Evolutionary conservation across 2,888 invertebrate species (phyloP).

Genomic region (Encarsia formosa): DNA sequence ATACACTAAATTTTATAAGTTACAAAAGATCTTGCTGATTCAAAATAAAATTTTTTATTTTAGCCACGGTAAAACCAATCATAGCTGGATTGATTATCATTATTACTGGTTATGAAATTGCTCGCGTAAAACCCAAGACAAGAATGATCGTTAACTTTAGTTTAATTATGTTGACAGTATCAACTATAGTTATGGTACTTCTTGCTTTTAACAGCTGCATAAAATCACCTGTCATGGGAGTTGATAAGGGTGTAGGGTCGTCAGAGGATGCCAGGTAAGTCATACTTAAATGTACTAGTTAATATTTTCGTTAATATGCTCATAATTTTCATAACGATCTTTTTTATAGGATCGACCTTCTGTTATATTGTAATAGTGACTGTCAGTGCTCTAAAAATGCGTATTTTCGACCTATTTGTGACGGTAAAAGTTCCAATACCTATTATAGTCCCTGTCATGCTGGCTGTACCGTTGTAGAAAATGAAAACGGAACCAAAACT

Average conservation of each 20-base stretch:
- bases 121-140: slow-evolving; percentile 54
- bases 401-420: slow-evolving; percentile 64
- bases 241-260: slow-evolving; percentile 48
- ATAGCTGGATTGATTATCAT: slow-evolving; percentile 55
- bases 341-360: slow-evolving; percentile 37
- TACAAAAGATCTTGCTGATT: no score
- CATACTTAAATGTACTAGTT: background rate
- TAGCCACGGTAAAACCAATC: slow-evolving; percentile 57
- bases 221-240: slow-evolving; percentile 52
- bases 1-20: no score
- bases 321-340: background rate
- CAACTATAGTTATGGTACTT: slow-evolving; percentile 52
- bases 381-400: slow-evolving; percentile 55
- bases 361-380: slow-evolving; percentile 55
- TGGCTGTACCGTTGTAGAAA: slow-evolving; percentile 56
- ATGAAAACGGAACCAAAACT: slow-evolving; percentile 51
- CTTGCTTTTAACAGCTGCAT: slow-evolving; percentile 54
- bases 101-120: slow-evolving; percentile 56
- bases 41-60: slow-evolving; percentile 16
- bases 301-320: background rate
- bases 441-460: slow-evolving; percentile 74
- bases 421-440: slow-evolving; percentile 54
- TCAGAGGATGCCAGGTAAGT: no score
- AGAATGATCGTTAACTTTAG: slow-evolving; percentile 55
- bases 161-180: slow-evolving; percentile 49